phyloP scores from a whole-genome alignment of 2,888 invertebrate species.

The Acanthopleura granulata region DNA sequence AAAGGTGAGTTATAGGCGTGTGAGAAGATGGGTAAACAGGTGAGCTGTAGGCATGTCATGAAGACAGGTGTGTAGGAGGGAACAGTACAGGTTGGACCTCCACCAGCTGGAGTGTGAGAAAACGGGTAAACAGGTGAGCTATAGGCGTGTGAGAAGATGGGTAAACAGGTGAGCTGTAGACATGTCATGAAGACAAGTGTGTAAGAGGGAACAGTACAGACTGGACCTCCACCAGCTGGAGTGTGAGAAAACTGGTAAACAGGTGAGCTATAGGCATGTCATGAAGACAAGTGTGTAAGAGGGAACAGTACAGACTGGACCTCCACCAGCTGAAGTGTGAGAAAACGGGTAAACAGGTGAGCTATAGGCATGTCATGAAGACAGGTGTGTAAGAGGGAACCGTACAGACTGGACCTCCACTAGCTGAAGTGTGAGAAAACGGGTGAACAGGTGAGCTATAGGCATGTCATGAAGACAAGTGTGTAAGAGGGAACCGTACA shows the following conservation, averaged over 20 bases:
- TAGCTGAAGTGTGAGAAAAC: conserved; percentile 75
- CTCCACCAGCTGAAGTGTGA: conserved; percentile 65
- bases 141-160: conserved; percentile 57
- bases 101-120: conserved; percentile 65
- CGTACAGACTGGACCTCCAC: conserved; percentile 65
- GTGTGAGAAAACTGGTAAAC: conserved; percentile 53
- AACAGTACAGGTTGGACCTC: conserved; percentile 68
- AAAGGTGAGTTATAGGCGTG: too few species aligned
- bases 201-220: conserved; percentile 72
- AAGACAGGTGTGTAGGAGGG: conserved; percentile 73
- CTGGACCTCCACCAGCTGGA: conserved; percentile 62
- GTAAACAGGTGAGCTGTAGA: conserved; percentile 51
- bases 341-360: conserved; percentile 42
- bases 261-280: too few species aligned
- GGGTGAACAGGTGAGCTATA: conserved; percentile 49
- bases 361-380: too few species aligned
- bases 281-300: conserved; percentile 72
- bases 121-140: conserved; percentile 44
- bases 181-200: too few species aligned
- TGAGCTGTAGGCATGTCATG: too few species aligned
- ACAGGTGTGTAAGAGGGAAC: conserved; percentile 73
- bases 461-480: too few species aligned
- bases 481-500: conserved; percentile 72
- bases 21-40: conserved; percentile 48
- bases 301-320: conserved; percentile 70